Percentiles rank a stretch among this genome's conserved stretches.
These are phyloP conservation scores for Orius insidiosus DNA, from an alignment of 1,140 invertebrate species.

Conservation along the genomic window DNA sequence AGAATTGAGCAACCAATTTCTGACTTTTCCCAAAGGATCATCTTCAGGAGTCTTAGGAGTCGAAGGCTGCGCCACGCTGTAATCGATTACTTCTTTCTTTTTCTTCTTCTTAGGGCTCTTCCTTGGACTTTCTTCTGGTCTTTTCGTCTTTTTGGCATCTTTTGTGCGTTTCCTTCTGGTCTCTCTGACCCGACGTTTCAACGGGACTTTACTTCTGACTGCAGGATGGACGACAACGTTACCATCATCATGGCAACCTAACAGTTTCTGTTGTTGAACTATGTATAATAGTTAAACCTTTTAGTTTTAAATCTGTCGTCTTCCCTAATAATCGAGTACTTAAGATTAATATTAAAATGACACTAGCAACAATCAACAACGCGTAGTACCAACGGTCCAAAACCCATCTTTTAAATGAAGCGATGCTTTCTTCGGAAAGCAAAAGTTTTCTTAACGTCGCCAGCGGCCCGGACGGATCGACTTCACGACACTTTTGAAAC, in stretches of 20 bases:
- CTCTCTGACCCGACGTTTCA: conserved; percentile 54
- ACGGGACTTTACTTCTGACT: conserved; percentile 50
- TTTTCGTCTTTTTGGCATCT: conserved; percentile 11
- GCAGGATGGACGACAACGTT: conserved; percentile 48
- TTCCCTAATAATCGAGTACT: conserved; percentile 62
- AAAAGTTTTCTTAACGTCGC: conserved; percentile 73
- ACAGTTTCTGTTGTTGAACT: conserved; percentile 70
- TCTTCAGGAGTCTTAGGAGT: conserved; percentile 27
- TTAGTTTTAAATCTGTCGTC: conserved; percentile 54
- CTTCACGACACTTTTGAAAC: conserved; percentile 88
- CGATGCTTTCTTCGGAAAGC: conserved; percentile 74
- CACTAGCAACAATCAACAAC: conserved; percentile 49
- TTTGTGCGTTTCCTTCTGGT: conserved; percentile 7
- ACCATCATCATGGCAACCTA: conserved; percentile 43
- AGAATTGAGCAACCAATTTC: conserved; percentile 65
- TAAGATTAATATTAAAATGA: conserved; percentile 57
- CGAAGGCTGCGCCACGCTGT: conserved; percentile 34
- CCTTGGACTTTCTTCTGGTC: conserved; percentile 12
- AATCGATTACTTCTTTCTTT: conserved; percentile 60
- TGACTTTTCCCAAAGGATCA: conserved; percentile 62
- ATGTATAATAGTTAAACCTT: conserved; percentile 69
- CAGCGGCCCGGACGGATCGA: conserved; percentile 86
- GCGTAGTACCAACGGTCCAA: conserved; percentile 71
- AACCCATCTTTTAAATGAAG: conserved; percentile 67
- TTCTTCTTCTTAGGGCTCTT: conserved; percentile 18